Base-by-base conservation (phyloP, 2,888 invertebrate species). In the Trichogramma evanescens region DNA sequence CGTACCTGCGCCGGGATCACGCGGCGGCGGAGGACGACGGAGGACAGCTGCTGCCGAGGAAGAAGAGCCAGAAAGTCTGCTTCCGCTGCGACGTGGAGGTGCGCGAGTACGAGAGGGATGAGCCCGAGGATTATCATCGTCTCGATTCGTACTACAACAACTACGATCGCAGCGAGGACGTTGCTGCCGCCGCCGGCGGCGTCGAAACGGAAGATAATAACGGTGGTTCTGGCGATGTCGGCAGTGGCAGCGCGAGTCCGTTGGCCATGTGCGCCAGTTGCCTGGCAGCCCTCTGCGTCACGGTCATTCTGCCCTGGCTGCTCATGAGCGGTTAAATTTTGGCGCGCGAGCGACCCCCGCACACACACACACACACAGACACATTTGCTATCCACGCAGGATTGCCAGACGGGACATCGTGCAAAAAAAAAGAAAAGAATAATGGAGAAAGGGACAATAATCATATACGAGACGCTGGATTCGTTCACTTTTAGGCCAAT, bases 41-140 rank as follows among this genome's bases (percentile, higher is more conserved):
- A 4, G 1, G 3, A 3, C 6, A 52, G 13, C n/a, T 6, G 9
- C 70, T 72, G 9, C 71, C 73, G 57, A 67, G 69, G 56, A 76
- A 73, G 56, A 76, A 73, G 66, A 69, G 67, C 49, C 71, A 72
- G 9, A 67, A 82, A 41, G 82, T 83, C 46, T 82, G 80, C 67
- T 83, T 83, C 69, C 81, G 80, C 10, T 80, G 80, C 71, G 82
- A 82, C 69, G 82, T 83, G 6, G 81, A 83, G 66, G 79, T 83
- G 7, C 76, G 79, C 49, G 83, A 83, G 68, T 82, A 81, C 74
- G 78, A 78, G 66, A 74, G 80, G 53, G 76, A 78, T 58, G 80
- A 80, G 52, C 44, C 58, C 50, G 60, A 60, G 46, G 63, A 63
- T 5, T 52, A 59, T 44, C 51, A 50, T 49, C 6, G 26, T 1